These are phyloP conservation scores for Parapristionchus giblindavisi DNA, from an alignment of 2,888 invertebrate genomes.

Conservation along the genomic window DNA sequence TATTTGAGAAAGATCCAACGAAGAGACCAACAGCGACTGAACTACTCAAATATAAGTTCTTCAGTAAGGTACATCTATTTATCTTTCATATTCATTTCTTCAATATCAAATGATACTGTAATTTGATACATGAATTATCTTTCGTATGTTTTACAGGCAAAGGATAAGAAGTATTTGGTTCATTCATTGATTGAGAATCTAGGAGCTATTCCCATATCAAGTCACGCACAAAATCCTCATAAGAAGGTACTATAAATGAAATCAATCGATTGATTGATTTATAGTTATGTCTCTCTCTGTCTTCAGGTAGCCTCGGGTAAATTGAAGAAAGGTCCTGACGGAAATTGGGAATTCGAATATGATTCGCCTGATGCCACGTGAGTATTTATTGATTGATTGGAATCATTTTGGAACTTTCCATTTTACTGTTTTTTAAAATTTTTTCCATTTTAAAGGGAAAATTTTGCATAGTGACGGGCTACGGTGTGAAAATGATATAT, in stretches of 20 bases:
- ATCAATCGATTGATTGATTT: too few relatives aligned
- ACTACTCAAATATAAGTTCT: conserved; percentile 93
- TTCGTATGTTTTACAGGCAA: conserved; percentile 15
- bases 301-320: conserved; percentile 64
- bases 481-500: too few relatives aligned
- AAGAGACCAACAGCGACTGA: conserved; percentile 88
- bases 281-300: too few relatives aligned
- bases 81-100: too few relatives aligned
- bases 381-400: conserved; percentile 38
- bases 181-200: conserved; percentile 69
- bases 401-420: background rate
- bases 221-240: conserved; percentile 45
- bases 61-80: conserved; percentile 75
- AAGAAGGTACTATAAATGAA: conserved; percentile 53
- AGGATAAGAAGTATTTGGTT: conserved; percentile 72
- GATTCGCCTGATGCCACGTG: conserved; percentile 56
- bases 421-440: background rate
- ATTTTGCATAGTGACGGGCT: too few relatives aligned
- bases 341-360: conserved; percentile 69
- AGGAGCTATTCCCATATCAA: conserved; percentile 57
- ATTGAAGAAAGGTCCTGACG: conserved; percentile 67
- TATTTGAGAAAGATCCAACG: conserved; percentile 64
- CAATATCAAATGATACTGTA: too few relatives aligned
- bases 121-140: too few relatives aligned
- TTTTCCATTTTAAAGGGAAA: too few relatives aligned